phyloP scores from a whole-genome alignment of 2,888 invertebrate genomes.

The Serripes groenlandicus region DNA sequence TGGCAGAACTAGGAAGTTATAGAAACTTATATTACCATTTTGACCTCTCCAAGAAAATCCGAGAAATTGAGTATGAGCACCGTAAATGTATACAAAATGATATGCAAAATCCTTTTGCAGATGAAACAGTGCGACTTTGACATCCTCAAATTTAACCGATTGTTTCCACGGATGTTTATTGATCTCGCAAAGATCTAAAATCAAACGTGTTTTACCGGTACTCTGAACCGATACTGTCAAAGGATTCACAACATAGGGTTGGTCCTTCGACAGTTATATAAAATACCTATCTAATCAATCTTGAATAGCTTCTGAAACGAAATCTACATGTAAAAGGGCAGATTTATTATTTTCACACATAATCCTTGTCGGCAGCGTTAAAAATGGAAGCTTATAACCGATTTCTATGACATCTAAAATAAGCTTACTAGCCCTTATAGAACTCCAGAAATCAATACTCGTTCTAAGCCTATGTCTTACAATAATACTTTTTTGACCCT shows the following conservation, averaged over 20 bases:
- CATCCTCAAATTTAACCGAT: constrained; percentile 35
- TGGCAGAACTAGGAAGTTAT: constrained; percentile 33
- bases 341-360: constrained; percentile 32
- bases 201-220: no score
- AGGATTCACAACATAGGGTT: constrained; percentile 23
- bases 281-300: constrained; percentile 33
- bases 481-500: constrained; percentile 45
- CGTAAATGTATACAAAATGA: constrained; percentile 44
- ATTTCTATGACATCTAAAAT: constrained; percentile 40
- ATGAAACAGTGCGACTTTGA: constrained; percentile 29
- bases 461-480: constrained; percentile 44
- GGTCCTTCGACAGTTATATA: constrained; percentile 14
- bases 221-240: constrained; percentile 35
- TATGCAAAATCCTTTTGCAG: constrained; percentile 36
- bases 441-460: constrained; percentile 15
- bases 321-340: constrained; percentile 11
- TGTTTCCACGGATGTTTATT: constrained; percentile 43
- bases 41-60: constrained; percentile 11
- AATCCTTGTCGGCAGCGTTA: not conserved
- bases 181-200: constrained; percentile 9
- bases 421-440: constrained; percentile 32
- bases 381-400: constrained; percentile 32
- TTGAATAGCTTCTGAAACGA: constrained; percentile 36
- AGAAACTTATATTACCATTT: constrained; percentile 5
- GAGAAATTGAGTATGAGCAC: constrained; percentile 33